A percentile compares a stretch with the other conserved stretches of the same genome.
These are phyloP conservation scores for Salpingus planirostris DNA, from an alignment of 2,888 invertebrate species.

Conservation along the genomic window DNA sequence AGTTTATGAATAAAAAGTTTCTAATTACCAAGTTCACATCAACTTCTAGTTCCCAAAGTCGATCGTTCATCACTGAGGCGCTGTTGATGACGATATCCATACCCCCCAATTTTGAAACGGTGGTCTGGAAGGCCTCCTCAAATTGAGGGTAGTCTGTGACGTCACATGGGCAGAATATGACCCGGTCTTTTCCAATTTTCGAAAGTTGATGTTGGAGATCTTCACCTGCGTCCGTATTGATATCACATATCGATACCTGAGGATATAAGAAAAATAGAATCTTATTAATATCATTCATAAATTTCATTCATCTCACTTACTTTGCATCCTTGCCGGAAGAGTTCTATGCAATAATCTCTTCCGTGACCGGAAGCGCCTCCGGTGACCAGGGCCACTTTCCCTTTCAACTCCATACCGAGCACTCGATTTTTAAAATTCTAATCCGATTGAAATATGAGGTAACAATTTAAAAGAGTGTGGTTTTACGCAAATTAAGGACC, in stretches of 20 bases:
- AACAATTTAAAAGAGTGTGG: slow-evolving; percentile 3
- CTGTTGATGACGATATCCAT: slow-evolving; percentile 61
- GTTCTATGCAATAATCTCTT: slow-evolving; percentile 60
- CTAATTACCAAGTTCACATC: slow-evolving; percentile 68
- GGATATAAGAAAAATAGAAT: slow-evolving; percentile 16
- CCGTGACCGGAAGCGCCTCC: slow-evolving; percentile 69
- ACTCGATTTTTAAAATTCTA: not conserved
- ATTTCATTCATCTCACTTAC: slow-evolving; percentile 45
- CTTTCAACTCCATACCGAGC: slow-evolving; percentile 57
- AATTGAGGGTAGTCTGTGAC: slow-evolving; percentile 72
- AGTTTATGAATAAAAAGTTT: not conserved
- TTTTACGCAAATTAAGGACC: slow-evolving; percentile 16
- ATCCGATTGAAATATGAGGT: not conserved
- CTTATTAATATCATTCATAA: too few relatives aligned
- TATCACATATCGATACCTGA: slow-evolving; percentile 67
- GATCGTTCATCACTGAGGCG: slow-evolving; percentile 37
- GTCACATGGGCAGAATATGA: slow-evolving; percentile 65
- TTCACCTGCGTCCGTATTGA: slow-evolving; percentile 61
- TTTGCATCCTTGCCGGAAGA: slow-evolving; percentile 65
- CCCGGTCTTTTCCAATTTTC: slow-evolving; percentile 59
- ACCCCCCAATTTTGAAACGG: slow-evolving; percentile 60
- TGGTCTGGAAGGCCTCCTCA: slow-evolving; percentile 68
- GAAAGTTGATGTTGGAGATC: slow-evolving; percentile 56
- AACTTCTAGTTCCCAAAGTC: slow-evolving; percentile 37
- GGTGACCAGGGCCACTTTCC: slow-evolving; percentile 64